These are phyloP conservation scores for Xestia c-nigrum DNA, from an alignment of 2,888 invertebrate genomes.

Conservation along the genomic window DNA sequence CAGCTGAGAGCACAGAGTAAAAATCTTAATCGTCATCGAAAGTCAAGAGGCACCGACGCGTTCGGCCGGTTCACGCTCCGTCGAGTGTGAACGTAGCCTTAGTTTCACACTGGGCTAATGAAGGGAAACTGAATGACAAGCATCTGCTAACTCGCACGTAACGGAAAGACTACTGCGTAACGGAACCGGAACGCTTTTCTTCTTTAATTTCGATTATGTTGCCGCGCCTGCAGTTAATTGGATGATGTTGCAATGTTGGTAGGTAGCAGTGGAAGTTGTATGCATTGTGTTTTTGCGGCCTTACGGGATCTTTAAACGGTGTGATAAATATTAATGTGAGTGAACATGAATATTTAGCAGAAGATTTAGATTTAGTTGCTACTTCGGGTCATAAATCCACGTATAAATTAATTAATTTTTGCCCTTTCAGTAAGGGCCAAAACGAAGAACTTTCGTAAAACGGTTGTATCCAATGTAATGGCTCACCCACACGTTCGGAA, in stretches of 20 bases:
- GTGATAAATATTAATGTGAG: slow-evolving; percentile 30
- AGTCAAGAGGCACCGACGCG: slow-evolving; percentile 57
- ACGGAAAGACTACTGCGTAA: slow-evolving; percentile 38
- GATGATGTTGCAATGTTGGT: slow-evolving; percentile 33
- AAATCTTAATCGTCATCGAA: slow-evolving; percentile 64
- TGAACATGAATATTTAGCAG: slow-evolving; percentile 16
- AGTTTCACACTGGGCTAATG: slow-evolving; percentile 62
- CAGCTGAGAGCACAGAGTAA: slow-evolving; percentile 45
- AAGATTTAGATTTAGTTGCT: not conserved
- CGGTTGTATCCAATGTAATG: not conserved
- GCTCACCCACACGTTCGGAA: not conserved
- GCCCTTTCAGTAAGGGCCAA: not conserved
- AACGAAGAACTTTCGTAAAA: not conserved
- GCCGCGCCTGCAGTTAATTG: slow-evolving; percentile 32
- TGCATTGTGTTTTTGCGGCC: slow-evolving; percentile 19
- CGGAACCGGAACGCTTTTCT: slow-evolving; percentile 45
- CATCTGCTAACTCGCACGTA: slow-evolving; percentile 44
- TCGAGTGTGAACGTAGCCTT: slow-evolving; percentile 52
- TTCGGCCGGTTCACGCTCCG: slow-evolving; percentile 48
- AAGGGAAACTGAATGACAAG: slow-evolving; percentile 59
- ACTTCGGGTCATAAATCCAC: not conserved
- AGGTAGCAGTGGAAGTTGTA: slow-evolving; percentile 11
- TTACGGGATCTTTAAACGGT: slow-evolving; percentile 28
- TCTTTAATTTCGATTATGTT: slow-evolving; percentile 29
- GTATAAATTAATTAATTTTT: too few species aligned